Conservation (phyloP, 23 tunicate genomes). For the Halocynthia aurantium region DNA sequence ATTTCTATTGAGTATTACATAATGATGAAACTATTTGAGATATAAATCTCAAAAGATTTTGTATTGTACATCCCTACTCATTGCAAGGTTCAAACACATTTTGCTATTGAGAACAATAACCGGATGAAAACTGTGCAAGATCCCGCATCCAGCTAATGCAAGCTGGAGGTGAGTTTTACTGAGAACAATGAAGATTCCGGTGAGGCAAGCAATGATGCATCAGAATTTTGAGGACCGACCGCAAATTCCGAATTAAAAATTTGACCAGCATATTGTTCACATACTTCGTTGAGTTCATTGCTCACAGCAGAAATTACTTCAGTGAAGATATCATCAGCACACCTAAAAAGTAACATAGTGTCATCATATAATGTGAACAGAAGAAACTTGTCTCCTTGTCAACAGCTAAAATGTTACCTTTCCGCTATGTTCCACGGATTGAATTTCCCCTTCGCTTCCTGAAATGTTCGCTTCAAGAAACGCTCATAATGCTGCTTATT, state of each 20-base stretch:
- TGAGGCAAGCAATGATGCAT: slow-evolving; percentile 5
- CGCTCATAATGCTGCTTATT: slow-evolving; percentile 21
- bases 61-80: too few species aligned
- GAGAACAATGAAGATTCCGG: background rate
- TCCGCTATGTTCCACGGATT: slow-evolving; percentile 75
- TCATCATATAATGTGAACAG: background rate
- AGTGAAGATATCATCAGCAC: slow-evolving; percentile 41
- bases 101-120: too few species aligned
- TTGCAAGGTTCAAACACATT: too few species aligned
- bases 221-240: slow-evolving; percentile 12
- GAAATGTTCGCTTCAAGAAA: slow-evolving; percentile 28
- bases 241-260: slow-evolving; percentile 67
- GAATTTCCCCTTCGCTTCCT: slow-evolving; percentile 59
- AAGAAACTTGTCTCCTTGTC: background rate
- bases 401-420: slow-evolving; percentile 15
- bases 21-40: too few species aligned
- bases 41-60: too few species aligned
- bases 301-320: slow-evolving; percentile 42
- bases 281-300: slow-evolving; percentile 34
- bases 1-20: too few species aligned
- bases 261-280: slow-evolving; percentile 51
- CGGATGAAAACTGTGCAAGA: too few species aligned
- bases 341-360: background rate
- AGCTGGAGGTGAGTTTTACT: too few species aligned
- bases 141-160: too few species aligned